Conservation (phyloP, 2,797 vertebrate species). For the Gobionotothen gibberifrons region DNA sequence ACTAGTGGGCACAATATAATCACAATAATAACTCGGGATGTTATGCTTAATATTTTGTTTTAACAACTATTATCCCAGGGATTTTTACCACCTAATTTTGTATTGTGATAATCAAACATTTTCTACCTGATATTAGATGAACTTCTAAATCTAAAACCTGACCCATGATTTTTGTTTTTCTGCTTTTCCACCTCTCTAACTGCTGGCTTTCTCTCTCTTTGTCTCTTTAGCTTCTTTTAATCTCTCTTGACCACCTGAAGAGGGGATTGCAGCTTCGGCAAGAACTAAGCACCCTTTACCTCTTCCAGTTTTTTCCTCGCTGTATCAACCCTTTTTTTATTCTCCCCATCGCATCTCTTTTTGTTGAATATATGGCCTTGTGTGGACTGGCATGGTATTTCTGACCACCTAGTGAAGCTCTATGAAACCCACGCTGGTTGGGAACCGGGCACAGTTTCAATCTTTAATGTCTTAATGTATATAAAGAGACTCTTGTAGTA, state of each 20-base stretch:
- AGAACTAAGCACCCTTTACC: conserved; percentile 90
- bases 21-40: conserved; percentile 14
- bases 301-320: conserved; percentile 82
- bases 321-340: conserved; percentile 75
- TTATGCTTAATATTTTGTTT: conserved; percentile 20
- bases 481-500: conserved; percentile 52
- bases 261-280: conserved; percentile 94
- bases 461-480: conserved; percentile 75
- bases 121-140: conserved; percentile 34
- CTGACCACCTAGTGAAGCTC: conserved; percentile 67
- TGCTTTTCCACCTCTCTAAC: conserved; percentile 86
- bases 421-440: conserved; percentile 56
- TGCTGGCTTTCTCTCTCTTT: conserved; percentile 84
- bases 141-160: conserved; percentile 39
- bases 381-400: conserved; percentile 86
- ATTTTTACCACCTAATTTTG: conserved; percentile 17
- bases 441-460: conserved; percentile 66
- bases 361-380: conserved; percentile 80
- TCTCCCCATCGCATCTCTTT: conserved; percentile 74
- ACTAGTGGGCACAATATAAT: conserved; percentile 13
- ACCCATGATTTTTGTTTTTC: conserved; percentile 32
- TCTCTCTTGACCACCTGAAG: conserved; percentile 94
- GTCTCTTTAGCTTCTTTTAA: conserved; percentile 93
- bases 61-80: conserved; percentile 6
- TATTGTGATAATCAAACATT: conserved; percentile 28